Evolutionary conservation across 1,140 invertebrate genomes (phyloP).

Genomic region (Daktulosphaira vitifoliae): DNA sequence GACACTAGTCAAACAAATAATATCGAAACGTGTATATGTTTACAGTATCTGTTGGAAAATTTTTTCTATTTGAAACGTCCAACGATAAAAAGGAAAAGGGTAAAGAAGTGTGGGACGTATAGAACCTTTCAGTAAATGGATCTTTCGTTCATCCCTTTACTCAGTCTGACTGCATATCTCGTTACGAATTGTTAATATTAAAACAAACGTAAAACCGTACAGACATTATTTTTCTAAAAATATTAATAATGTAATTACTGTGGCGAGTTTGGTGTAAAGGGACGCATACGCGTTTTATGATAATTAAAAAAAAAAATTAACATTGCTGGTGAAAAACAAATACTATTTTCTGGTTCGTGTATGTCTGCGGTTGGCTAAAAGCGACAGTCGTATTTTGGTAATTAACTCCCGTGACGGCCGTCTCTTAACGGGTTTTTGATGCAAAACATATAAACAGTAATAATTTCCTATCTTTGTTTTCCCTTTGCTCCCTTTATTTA

Average conservation of each 20-base stretch:
- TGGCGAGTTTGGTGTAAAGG: not conserved
- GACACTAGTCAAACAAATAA: no score
- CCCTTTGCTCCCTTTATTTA: no score
- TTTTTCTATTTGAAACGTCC: not conserved
- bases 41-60: constrained; percentile 11
- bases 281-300: constrained; percentile 3
- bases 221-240: not conserved
- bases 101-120: not conserved
- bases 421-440: constrained; percentile 34
- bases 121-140: constrained; percentile 8
- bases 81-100: not conserved
- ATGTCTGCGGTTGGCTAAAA: constrained; percentile 8
- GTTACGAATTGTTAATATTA: constrained; percentile 29
- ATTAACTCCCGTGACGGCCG: constrained; percentile 15
- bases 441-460: constrained; percentile 34
- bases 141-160: not conserved
- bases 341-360: constrained; percentile 28
- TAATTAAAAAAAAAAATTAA: constrained; percentile 31
- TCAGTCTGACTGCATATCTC: not conserved
- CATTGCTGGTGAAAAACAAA: not conserved
- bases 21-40: constrained; percentile 16
- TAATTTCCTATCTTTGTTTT: no score
- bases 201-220: constrained; percentile 4
- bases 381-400: constrained; percentile 14
- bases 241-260: constrained; percentile 30